Base-by-base conservation (phyloP, 1,140 invertebrate species). In the Bathynomus jamesi region DNA sequence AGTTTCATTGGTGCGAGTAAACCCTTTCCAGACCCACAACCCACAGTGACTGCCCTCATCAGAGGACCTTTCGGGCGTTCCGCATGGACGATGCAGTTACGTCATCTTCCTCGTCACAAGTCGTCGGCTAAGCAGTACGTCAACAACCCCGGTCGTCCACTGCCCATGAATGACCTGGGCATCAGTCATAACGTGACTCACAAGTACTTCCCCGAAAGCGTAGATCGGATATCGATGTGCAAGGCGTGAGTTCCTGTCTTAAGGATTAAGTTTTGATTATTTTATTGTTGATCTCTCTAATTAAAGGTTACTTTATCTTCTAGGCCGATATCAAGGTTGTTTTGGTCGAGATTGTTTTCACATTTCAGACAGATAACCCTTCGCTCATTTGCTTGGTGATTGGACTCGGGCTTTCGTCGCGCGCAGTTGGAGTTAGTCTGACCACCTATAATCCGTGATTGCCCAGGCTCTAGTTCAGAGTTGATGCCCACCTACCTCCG, bases 11-110 rank as follows among this genome's bases (percentile, higher is more conserved):
- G 7, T 40, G 17, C 17, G 32, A 8, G 27, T 30, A 7, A 32
- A 27, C 25, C 29, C 62, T 63, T 31, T 71, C 25, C 76, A 85
- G 84, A 85, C 77, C 82, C 83, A n/a, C 83, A 87, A 69, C 87
- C 87, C 17, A 86, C 85, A 28, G 84, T 86, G 21, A 89, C 88
- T 78, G 88, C 94, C 27, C 83, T 98, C 28, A 90, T 97, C 64
- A 87, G 95, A 27, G 91, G 93, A 28, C 91, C 93, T 0, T 97
- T 95, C 84, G 95, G 95, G 0, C 87, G 94, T 24, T 92, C 95
- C 84, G 93, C 92, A 7, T 99, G 95, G 95, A 93, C 91, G 0
- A 89, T 97, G 87, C 91, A 95, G 79, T 83, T 93, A 46, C 84
- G 92, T 21, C 91, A 94, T 81, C 82, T 92, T 69, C 90, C 93